Evolutionary conservation across 2,888 invertebrate species (phyloP).

Genomic region (Endotricha flammealis): DNA sequence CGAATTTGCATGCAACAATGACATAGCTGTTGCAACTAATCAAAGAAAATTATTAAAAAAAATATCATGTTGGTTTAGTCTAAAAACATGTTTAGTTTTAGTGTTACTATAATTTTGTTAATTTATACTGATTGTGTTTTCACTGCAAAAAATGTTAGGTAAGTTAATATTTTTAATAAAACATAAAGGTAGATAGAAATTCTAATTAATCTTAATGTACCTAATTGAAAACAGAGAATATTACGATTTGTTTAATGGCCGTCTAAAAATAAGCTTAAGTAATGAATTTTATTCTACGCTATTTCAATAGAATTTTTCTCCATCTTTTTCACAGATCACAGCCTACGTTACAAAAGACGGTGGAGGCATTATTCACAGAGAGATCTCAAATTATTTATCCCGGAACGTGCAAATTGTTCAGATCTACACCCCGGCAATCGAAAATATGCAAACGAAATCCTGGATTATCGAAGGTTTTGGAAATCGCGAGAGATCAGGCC

Average conservation of each 20-base stretch:
- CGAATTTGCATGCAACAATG: conserved; percentile 42
- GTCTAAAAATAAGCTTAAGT: neutral
- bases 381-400: conserved; percentile 51
- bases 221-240: neutral
- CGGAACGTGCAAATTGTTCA: conserved; percentile 78
- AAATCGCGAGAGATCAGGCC: conserved; percentile 78
- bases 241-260: neutral
- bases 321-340: conserved; percentile 47
- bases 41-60: conserved; percentile 31
- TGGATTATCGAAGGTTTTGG: conserved; percentile 72
- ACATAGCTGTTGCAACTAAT: conserved; percentile 27
- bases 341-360: conserved; percentile 58
- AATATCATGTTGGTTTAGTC: conserved; percentile 28
- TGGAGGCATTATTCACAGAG: conserved; percentile 56
- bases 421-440: conserved; percentile 78
- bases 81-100: conserved; percentile 58
- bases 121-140: conserved; percentile 45
- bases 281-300: neutral
- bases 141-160: conserved; percentile 56
- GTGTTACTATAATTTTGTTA: conserved; percentile 43
- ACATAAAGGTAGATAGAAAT: neutral
- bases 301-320: conserved; percentile 1
- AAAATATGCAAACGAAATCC: conserved; percentile 80
- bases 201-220: neutral
- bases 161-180: conserved; percentile 27